A percentile compares a stretch with the other conserved stretches of the same genome.
These are phyloP conservation scores for Capromys pilorides DNA, from an alignment of 2,797 vertebrate species.

Conservation along the genomic window DNA sequence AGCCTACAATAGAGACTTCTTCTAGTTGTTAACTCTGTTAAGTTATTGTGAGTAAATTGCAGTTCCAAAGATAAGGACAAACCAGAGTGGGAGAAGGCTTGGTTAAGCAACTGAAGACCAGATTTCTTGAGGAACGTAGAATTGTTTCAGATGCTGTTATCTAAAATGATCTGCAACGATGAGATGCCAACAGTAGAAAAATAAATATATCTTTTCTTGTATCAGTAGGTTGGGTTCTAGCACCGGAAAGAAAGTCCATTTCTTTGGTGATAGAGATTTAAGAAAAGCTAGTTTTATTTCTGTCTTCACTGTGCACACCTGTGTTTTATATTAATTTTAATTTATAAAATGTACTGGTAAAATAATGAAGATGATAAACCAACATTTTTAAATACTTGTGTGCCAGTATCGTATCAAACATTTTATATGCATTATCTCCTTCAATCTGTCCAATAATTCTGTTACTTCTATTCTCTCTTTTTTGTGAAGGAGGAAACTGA, in stretches of 20 bases:
- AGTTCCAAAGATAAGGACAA: neutral
- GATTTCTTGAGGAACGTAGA: neutral
- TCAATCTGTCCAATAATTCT: conserved; percentile 41
- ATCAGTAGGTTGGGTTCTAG: conserved; percentile 29
- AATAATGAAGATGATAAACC: neutral
- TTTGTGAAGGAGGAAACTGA: conserved; percentile 54
- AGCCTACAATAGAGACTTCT: too few relatives aligned
- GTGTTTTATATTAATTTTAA: conserved; percentile 14
- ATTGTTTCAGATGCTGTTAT: conserved; percentile 35
- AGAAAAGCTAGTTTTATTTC: conserved; percentile 56
- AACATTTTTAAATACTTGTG: neutral
- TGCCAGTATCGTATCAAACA: neutral
- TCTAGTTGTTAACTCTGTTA: neutral
- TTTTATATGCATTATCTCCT: neutral
- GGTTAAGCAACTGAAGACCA: neutral
- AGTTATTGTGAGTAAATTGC: neutral
- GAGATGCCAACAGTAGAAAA: neutral
- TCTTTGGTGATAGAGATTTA: conserved; percentile 17
- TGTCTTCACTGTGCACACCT: neutral
- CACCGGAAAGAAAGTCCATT: conserved; percentile 33
- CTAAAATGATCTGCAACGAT: neutral
- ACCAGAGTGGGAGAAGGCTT: neutral
- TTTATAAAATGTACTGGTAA: conserved; percentile 48
- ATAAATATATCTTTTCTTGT: conserved; percentile 25
- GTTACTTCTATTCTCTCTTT: neutral